phyloP scores from a whole-genome alignment of 2,113 vertebrate species.

The Xiphophorus maculatus region DNA sequence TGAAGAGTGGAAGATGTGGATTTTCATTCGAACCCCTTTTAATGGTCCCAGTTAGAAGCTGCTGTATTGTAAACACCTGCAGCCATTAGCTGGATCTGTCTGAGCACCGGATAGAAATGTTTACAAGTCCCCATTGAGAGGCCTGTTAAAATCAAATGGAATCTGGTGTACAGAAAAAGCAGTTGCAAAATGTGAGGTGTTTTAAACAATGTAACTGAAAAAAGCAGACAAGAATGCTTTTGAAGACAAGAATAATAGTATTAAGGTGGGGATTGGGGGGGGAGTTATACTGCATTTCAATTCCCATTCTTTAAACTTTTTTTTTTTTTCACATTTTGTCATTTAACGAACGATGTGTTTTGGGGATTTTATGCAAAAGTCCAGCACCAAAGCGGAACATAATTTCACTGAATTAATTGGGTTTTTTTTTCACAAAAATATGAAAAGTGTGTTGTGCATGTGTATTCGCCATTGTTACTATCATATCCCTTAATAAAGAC shows the following conservation, averaged over 20 bases:
- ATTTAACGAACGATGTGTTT: not conserved
- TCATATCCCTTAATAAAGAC: not conserved
- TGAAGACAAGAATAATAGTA: constrained; percentile 63
- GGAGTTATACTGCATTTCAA: constrained; percentile 33
- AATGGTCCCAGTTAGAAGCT: constrained; percentile 73
- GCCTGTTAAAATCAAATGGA: constrained; percentile 71
- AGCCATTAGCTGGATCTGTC: constrained; percentile 78
- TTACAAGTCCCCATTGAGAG: constrained; percentile 77
- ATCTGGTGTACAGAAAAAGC: constrained; percentile 66
- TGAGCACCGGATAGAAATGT: constrained; percentile 73
- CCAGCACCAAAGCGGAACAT: not conserved
- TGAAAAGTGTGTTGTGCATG: not conserved
- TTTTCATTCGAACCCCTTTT: constrained; percentile 69
- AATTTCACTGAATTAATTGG: not conserved
- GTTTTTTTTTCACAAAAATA: not conserved
- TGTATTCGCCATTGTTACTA: not conserved
- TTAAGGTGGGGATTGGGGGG: constrained; percentile 47
- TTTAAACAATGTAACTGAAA: constrained; percentile 56
- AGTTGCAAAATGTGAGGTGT: constrained; percentile 47
- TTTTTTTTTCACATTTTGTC: not conserved
- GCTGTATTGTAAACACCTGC: constrained; percentile 77
- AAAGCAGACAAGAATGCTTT: constrained; percentile 58
- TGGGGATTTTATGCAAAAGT: not conserved
- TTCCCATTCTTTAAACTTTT: not conserved
- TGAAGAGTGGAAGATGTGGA: constrained; percentile 59